These are phyloP conservation scores for Galeopterus variegatus DNA, from an alignment of 2,113 vertebrate species.

Conservation along the genomic window DNA sequence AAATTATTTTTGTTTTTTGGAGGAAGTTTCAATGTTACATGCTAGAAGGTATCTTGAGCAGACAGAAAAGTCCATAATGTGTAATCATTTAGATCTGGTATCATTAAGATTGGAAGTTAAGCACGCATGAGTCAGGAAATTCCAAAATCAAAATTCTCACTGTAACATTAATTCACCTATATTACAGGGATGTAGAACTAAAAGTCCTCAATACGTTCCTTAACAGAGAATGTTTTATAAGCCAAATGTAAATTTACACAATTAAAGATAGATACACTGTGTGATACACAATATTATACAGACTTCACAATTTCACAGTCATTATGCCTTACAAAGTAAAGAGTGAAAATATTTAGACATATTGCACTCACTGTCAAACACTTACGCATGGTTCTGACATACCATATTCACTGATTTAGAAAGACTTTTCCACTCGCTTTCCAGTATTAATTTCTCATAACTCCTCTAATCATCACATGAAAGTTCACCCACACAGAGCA, in stretches of 20 bases:
- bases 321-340: not conserved
- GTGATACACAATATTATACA: not conserved
- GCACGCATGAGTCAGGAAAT: not conserved
- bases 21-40: not conserved
- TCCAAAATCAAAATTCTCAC: not conserved
- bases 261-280: not conserved
- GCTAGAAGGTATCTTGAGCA: conserved; percentile 43
- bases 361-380: not conserved
- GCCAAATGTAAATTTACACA: not conserved
- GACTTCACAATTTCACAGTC: not conserved
- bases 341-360: not conserved
- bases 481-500: not conserved
- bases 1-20: not conserved
- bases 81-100: not conserved
- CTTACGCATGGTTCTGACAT: not conserved
- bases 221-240: not conserved
- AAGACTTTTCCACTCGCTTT: not conserved
- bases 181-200: not conserved
- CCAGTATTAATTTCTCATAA: not conserved
- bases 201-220: not conserved
- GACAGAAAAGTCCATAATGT: not conserved
- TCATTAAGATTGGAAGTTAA: not conserved
- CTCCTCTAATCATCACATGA: not conserved
- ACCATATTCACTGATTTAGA: not conserved
- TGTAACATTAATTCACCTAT: not conserved